Percentiles rank a stretch among this genome's conserved stretches.
Conservation (phyloP, 2,113 vertebrate species). For the Psilopsiagon aurifrons region DNA sequence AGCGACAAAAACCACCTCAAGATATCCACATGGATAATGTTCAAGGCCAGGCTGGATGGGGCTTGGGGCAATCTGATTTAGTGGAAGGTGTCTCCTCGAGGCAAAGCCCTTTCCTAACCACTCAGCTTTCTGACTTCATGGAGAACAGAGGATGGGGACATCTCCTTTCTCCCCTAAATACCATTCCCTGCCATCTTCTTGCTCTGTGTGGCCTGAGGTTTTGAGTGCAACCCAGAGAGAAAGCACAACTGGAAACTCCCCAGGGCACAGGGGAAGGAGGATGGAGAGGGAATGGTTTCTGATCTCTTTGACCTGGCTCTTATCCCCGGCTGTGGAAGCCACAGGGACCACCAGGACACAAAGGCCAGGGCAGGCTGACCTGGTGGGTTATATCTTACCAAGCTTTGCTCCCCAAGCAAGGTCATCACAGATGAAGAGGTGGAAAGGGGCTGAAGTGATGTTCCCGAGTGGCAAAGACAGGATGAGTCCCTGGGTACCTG, state of each 20-base stretch:
- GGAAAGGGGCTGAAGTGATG: not conserved
- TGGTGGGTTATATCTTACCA: not conserved
- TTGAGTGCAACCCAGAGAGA: not conserved
- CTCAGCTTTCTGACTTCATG: rapidly evolving
- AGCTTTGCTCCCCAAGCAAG: not conserved
- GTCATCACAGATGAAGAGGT: not conserved
- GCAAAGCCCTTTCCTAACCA: not conserved
- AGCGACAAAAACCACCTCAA: not conserved
- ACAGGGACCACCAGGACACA: not conserved
- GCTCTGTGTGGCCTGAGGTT: not conserved
- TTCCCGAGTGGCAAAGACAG: not conserved
- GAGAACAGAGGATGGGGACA: not conserved
- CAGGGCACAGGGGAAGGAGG: not conserved
- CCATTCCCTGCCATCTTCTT: not conserved
- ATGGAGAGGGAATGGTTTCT: not conserved
- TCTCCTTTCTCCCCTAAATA: not conserved
- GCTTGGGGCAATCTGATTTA: not conserved
- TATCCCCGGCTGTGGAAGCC: not conserved
- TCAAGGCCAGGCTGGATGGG: not conserved
- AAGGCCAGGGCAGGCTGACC: not conserved
- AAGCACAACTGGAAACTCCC: conserved; percentile 21
- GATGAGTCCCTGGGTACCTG: not conserved
- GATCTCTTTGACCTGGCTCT: not conserved
- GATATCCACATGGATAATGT: not conserved
- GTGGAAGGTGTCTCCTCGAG: not conserved